phyloP scores from a whole-genome alignment of 2,113 vertebrate genomes.

The Cricetomys ansorgei region DNA sequence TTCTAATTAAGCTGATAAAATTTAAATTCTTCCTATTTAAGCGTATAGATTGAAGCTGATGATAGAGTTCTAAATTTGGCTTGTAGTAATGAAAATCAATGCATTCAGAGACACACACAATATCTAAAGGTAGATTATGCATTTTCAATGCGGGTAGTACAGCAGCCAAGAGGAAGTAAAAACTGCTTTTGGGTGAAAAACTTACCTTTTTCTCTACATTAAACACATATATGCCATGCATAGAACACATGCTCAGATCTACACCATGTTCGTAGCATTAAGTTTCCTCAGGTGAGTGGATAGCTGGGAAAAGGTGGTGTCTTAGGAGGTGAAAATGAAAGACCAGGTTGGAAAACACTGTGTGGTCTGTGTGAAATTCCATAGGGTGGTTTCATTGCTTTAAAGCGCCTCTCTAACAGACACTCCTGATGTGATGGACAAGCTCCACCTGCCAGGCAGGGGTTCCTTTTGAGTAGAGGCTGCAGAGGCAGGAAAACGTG shows the following conservation, averaged over 20 bases:
- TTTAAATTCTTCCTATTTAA: slow-evolving; percentile 19
- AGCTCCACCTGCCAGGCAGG: background rate
- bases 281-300: background rate
- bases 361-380: background rate
- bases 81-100: slow-evolving; percentile 13
- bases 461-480: background rate
- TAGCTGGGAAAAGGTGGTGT: background rate
- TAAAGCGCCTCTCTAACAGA: slow-evolving; percentile 10
- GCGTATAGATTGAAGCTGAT: slow-evolving; percentile 32
- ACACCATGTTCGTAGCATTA: background rate
- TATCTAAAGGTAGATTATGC: background rate
- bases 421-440: background rate
- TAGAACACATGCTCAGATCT: background rate
- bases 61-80: slow-evolving; percentile 21
- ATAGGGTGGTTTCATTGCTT: background rate
- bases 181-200: background rate
- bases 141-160: background rate
- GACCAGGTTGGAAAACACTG: background rate
- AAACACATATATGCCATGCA: background rate
- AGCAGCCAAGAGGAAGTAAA: background rate
- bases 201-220: background rate
- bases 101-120: background rate
- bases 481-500: slow-evolving; percentile 1
- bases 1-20: background rate
- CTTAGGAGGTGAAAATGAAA: background rate